A percentile compares a stretch with the other conserved stretches of the same genome.
Evolutionary conservation across 2,888 invertebrate species (phyloP).

Genomic region (Nezara viridula): DNA sequence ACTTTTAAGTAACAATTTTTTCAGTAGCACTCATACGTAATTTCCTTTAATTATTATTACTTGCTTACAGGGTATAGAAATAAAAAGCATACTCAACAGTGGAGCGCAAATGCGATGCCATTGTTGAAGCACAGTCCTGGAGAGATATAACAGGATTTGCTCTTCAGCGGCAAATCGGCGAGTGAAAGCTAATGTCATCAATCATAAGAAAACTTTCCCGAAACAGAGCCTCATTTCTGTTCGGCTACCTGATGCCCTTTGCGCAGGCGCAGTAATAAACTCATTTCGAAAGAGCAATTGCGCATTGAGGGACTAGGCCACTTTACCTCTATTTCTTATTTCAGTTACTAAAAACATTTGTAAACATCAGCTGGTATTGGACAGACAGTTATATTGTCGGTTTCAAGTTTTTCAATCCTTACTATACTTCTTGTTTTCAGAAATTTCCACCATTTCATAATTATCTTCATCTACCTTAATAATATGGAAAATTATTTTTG

Average conservation of each 20-base stretch:
- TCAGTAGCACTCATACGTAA: too few species aligned
- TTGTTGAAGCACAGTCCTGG: neutral
- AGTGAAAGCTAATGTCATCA: conserved; percentile 6
- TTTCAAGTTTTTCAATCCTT: too few species aligned
- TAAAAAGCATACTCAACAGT: neutral
- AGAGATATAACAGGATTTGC: neutral
- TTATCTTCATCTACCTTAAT: too few species aligned
- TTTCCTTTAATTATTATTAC: too few species aligned
- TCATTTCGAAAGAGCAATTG: neutral
- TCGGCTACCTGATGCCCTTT: neutral
- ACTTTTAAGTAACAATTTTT: too few species aligned
- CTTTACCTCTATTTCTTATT: too few species aligned
- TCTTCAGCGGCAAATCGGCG: neutral
- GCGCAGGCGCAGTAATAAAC: neutral
- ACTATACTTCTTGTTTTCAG: too few species aligned
- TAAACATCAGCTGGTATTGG: too few species aligned
- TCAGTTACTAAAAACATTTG: too few species aligned
- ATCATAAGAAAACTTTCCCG: conserved; percentile 1
- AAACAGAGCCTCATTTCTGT: neutral
- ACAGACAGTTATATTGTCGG: too few species aligned
- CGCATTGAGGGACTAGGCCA: neutral
- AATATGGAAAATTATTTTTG: too few species aligned
- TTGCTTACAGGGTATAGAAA: neutral
- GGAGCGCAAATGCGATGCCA: neutral
- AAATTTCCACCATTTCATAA: too few species aligned